A percentile compares a stretch with the other conserved stretches of the same genome.
phyloP scores from a whole-genome alignment of 1,140 invertebrate genomes.

The Pissodes strobi region DNA sequence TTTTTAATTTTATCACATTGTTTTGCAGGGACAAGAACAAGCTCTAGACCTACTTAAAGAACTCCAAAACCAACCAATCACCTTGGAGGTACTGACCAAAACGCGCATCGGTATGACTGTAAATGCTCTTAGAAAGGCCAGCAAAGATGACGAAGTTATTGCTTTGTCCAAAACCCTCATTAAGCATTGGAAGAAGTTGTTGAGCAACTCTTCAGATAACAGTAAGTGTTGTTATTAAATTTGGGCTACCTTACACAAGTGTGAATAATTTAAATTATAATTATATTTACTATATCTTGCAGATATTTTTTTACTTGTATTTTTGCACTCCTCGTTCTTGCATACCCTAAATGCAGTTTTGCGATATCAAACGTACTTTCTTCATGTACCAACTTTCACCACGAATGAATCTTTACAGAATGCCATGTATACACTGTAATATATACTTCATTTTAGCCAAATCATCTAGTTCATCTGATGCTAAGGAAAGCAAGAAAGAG shows the following conservation, averaged over 20 bases:
- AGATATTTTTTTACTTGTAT: too few relatives aligned
- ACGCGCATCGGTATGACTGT: conserved; percentile 99
- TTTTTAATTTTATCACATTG: too few relatives aligned
- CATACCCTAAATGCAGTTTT: too few relatives aligned
- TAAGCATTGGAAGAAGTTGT: conserved; percentile 97
- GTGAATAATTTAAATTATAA: too few relatives aligned
- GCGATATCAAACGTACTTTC: too few relatives aligned
- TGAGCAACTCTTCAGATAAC: conserved; percentile 64
- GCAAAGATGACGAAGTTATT: conserved; percentile 93
- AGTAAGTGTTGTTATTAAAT: too few relatives aligned
- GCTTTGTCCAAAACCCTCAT: conserved; percentile 92
- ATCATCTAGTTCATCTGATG: conserved; percentile 55
- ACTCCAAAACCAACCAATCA: conserved; percentile 85
- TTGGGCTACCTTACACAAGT: too few relatives aligned
- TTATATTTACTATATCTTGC: too few relatives aligned
- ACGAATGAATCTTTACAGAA: too few relatives aligned
- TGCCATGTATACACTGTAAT: too few relatives aligned
- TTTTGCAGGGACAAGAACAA: conserved; percentile 83
- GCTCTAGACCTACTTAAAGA: conserved; percentile 87
- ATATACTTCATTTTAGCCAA: neutral
- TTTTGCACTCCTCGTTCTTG: too few relatives aligned
- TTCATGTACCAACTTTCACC: too few relatives aligned
- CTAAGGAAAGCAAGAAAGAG: conserved; percentile 50
- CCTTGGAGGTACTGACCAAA: conserved; percentile 87
- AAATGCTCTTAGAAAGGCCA: conserved; percentile 94